phyloP scores from a whole-genome alignment of 2,113 vertebrate species.

The Paramisgurnus dabryanus region DNA sequence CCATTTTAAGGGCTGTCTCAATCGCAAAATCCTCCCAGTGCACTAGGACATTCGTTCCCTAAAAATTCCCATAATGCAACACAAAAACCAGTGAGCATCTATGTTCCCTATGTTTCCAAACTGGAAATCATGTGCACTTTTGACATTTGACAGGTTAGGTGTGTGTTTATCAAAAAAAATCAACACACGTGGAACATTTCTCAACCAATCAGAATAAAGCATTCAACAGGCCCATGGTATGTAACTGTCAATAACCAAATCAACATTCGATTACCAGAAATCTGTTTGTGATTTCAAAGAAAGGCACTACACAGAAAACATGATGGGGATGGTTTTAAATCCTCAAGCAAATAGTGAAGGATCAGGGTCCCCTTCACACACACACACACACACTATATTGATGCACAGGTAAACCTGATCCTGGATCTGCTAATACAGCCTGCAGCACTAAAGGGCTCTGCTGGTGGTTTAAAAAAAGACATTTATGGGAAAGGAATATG shows the following conservation, averaged over 20 bases:
- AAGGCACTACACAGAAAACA: not conserved
- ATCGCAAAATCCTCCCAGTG: too few species aligned
- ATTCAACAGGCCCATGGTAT: not conserved
- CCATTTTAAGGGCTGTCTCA: too few species aligned
- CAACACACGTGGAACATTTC: too few species aligned
- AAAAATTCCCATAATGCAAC: too few species aligned
- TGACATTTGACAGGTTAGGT: too few species aligned
- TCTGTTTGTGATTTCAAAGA: slow-evolving; percentile 37
- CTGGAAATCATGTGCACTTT: too few species aligned
- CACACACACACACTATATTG: slow-evolving; percentile 4
- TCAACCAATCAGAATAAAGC: too few species aligned
- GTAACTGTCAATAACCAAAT: slow-evolving; percentile 25
- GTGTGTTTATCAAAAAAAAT: too few species aligned
- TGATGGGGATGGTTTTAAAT: not conserved
- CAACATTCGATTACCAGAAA: slow-evolving; percentile 19
- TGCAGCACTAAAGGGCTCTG: slow-evolving; percentile 6
- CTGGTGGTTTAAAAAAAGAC: not conserved
- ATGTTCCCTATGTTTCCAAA: too few species aligned
- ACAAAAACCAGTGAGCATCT: too few species aligned
- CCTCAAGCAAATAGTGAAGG: slow-evolving; percentile 4
- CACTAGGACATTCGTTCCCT: too few species aligned
- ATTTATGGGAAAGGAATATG: slow-evolving; percentile 19
- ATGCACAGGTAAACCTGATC: slow-evolving; percentile 1
- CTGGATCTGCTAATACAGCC: not conserved
- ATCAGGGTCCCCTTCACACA: not conserved